Base-by-base conservation (phyloP, 2,888 invertebrate species). In the Coleophora flavipennella region DNA sequence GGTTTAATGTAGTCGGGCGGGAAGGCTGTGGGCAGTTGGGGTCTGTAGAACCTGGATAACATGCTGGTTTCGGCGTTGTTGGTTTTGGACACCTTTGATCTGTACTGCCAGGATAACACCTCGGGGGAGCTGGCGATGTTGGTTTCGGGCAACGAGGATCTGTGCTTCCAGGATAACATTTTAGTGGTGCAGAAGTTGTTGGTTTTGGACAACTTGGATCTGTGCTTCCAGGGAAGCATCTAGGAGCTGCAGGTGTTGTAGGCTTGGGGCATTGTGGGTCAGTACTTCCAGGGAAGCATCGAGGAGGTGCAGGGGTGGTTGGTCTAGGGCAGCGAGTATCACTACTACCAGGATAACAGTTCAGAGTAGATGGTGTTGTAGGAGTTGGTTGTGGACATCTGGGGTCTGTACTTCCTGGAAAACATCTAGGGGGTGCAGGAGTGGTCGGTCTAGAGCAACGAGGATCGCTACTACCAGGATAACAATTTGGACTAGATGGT, bases 11-110 rank as follows among this genome's bases (percentile, higher is more conserved):
- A n/a, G n/a, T n/a, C n/a, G n/a, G n/a, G n/a, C n/a, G n/a, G n/a
- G n/a, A n/a, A 4, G 60, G 54, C 26, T 52, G 49, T 0, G 68
- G 67, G 31, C 69, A 67, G 0, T 61, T 37, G 0, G 67, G 57
- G 37, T 71, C 67, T 0, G 43, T 54, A 8, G 49, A 53, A 1
- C 67, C 69, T 3, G 67, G 68, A 40, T 50, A 63, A 32, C 67
- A 70, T 0, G 59, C 56, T 0, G 56, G 51, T 1, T 53, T 39
- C 2, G 51, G 49, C n/a, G 64, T 59, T 0, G 57, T 51, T 4
- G 59, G 51, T 39, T 44, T 42, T 0, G 60, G 62, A 27, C 66
- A 67, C 9, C 62, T 42, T 0, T 63, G 57, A 34, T 73, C 67
- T 1, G 42, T 52, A 10, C 51, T 57, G 0, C 64, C 72, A 0